Conservation (phyloP, 2,888 invertebrate species). For the Desoria tigrina region DNA sequence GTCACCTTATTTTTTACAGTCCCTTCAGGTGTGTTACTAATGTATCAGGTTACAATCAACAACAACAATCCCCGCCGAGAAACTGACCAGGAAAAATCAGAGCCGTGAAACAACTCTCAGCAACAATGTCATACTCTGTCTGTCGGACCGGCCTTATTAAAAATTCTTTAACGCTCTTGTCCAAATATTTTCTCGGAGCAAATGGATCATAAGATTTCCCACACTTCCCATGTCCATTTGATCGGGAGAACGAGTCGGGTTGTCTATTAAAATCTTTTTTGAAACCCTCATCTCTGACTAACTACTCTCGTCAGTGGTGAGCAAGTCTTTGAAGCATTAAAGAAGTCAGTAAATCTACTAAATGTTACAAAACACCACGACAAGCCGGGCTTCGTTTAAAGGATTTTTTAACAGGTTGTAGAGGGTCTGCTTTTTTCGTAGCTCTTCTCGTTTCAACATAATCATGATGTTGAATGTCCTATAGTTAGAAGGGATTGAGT, state of each 20-base stretch:
- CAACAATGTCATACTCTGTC: not conserved
- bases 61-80: no score
- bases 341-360: slow-evolving; percentile 8
- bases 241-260: not conserved
- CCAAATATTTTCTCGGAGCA: slow-evolving; percentile 4
- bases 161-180: slow-evolving; percentile 1
- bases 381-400: not conserved
- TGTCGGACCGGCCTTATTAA: no score
- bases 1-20: no score
- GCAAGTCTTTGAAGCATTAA: slow-evolving; percentile 1
- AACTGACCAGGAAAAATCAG: not conserved
- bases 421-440: slow-evolving; percentile 6
- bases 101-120: not conserved
- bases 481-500: not conserved
- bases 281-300: not conserved
- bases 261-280: slow-evolving; percentile 6
- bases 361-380: slow-evolving; percentile 3
- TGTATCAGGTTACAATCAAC: no score
- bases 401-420: slow-evolving; percentile 2
- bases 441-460: no score
- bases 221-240: slow-evolving; percentile 21
- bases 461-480: not conserved
- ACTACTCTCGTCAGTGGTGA: not conserved
- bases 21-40: no score
- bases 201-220: slow-evolving; percentile 18